Base-by-base conservation (phyloP, 2,888 invertebrate genomes). In the Leucophora obtusa region DNA sequence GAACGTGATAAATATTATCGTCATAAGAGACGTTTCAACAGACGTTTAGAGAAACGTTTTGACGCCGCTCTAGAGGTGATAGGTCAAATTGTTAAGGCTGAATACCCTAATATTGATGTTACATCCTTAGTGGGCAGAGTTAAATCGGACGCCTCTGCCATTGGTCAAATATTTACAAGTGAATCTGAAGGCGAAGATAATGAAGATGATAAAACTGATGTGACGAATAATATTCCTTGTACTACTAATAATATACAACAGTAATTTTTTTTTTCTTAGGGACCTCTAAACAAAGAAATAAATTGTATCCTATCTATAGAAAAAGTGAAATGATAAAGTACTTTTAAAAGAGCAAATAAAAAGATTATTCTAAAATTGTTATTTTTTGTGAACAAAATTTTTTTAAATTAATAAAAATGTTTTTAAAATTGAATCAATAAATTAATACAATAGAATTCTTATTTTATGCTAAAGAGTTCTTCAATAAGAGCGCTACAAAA, bases 1-100 rank as follows among this genome's bases (percentile, higher is more conserved):
- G 85, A 86, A 77, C 77, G 87, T 82, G 83, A 86, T 79, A 82
- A 87, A 76, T 89, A 90, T 79, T 89, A 89, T 79, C 85, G 86
- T 10, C 89, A 89, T 75, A 88, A 88, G 17, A 85, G 88, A 14
- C 86, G 84, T 60, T 88, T 84, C 38, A 86, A 89, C 73, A 85
- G 86, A 43, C 85, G 89, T 28, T 84, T 89, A 77, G 90, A 89
- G 76, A 83, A 83, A 54, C 88, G 87, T 11, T 82, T 89, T 2
- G 87, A 86, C 71, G 85, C 85, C 2, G 15, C 89, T 0, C 84
- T 88, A 17, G 83, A 84, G 3, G 86, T 88, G 6, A 86, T 88
- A 17, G 87, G 86, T 0, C 85, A 86, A 47, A 47, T 89, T 8
- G 66, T 90, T n/a, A 84, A 86, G 68, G 75, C 84, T 7, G 79